These are phyloP conservation scores for Odocoileus hemionus DNA, from an alignment of 2,113 vertebrate species.

Conservation along the genomic window DNA sequence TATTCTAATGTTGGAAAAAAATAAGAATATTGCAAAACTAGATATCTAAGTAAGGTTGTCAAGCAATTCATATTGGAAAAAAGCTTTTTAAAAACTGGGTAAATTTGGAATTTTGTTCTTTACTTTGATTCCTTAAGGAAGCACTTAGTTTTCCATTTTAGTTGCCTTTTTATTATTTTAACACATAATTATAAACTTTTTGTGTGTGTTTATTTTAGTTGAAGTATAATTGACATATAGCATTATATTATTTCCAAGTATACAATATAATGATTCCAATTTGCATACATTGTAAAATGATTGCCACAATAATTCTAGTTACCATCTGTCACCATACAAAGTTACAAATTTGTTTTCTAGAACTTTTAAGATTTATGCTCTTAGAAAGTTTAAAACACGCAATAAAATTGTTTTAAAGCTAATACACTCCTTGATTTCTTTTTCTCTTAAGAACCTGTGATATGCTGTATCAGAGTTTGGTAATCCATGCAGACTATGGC, in stretches of 20 bases:
- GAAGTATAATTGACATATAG: background rate
- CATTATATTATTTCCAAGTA: background rate
- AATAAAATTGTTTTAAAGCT: background rate
- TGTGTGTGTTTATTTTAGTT: background rate
- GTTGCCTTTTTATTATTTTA: background rate
- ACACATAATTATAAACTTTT: background rate
- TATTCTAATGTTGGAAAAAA: conserved; percentile 21
- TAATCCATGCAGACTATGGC: background rate
- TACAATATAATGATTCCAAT: background rate
- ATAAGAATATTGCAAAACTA: conserved; percentile 45
- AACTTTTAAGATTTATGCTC: background rate
- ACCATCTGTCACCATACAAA: background rate
- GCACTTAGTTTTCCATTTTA: background rate
- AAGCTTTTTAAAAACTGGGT: background rate
- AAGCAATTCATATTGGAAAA: background rate
- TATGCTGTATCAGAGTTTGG: background rate
- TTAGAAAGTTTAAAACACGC: background rate
- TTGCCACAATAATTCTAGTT: background rate
- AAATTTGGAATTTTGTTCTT: background rate
- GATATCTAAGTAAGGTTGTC: conserved; percentile 27
- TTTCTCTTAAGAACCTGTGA: background rate
- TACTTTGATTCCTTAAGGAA: background rate
- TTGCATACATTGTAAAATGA: background rate
- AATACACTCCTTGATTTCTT: background rate
- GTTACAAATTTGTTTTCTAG: background rate